phyloP scores from a whole-genome alignment of 2,797 vertebrate genomes.

The Falco concolor region DNA sequence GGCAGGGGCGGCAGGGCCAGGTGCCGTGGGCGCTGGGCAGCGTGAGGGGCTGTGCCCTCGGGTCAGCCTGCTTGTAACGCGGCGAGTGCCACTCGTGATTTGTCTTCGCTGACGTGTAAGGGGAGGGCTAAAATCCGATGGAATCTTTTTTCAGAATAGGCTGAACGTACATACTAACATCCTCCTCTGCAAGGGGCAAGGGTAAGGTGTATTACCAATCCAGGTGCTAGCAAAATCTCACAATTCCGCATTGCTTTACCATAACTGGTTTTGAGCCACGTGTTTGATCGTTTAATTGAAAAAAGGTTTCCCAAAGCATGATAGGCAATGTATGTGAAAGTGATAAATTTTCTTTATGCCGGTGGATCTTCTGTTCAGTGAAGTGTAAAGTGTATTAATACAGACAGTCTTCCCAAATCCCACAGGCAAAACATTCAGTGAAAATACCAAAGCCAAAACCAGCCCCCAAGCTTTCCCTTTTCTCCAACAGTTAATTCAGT shows the following conservation, averaged over 20 bases:
- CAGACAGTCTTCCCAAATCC: neutral
- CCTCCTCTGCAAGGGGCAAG: neutral
- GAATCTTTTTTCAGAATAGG: no score
- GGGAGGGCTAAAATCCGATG: neutral
- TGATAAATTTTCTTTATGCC: neutral
- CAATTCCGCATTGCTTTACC: fast-evolving
- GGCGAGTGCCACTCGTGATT: fast-evolving
- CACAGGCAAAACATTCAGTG: neutral
- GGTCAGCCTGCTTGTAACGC: no score
- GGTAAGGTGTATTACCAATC: neutral
- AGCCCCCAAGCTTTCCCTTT: neutral
- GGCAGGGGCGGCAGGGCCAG: neutral
- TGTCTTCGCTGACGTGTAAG: fast-evolving
- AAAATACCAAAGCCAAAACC: neutral
- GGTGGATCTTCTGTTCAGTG: neutral
- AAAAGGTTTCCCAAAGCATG: neutral
- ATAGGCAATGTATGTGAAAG: neutral
- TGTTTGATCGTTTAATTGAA: neutral
- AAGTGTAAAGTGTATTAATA: neutral
- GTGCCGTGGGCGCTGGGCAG: neutral
- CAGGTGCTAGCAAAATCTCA: fast-evolving
- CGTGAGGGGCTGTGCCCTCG: neutral
- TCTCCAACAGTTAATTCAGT: neutral
- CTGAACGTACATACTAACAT: no score
- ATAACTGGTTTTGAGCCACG: fast-evolving